Evolutionary conservation across 2,888 invertebrate genomes (phyloP).

Genomic region (Oscheius myriophilus): DNA sequence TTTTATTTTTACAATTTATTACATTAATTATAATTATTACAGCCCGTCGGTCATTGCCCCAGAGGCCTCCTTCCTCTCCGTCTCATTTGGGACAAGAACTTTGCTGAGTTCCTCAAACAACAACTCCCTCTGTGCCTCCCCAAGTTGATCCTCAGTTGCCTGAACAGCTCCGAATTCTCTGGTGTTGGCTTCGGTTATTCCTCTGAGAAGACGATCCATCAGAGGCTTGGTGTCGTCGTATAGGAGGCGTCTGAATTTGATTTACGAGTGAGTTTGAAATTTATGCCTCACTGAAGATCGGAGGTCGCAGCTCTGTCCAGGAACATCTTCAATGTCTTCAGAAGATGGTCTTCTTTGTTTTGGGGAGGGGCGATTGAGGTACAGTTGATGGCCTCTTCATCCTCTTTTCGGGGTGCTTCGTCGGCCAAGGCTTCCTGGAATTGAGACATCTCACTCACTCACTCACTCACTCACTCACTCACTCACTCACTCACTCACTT

Average conservation of each 20-base stretch:
- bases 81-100: conserved; percentile 11
- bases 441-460: too few relatives aligned
- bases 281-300: conserved; percentile 11
- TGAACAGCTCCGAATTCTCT: conserved; percentile 20
- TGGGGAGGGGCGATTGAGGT: too few relatives aligned
- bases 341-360: background rate
- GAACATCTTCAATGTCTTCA: conserved; percentile 13
- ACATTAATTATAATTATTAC: too few relatives aligned
- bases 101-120: conserved; percentile 15
- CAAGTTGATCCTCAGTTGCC: background rate
- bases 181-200: conserved; percentile 19
- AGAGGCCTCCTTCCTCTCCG: background rate
- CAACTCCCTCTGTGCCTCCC: conserved; percentile 6
- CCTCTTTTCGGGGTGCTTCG: too few relatives aligned
- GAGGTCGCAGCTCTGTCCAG: conserved; percentile 14
- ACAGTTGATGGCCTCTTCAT: too few relatives aligned
- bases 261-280: too few relatives aligned
- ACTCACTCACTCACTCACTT: background rate
- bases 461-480: too few relatives aligned
- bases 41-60: background rate
- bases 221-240: conserved; percentile 18
- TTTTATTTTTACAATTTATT: too few relatives aligned
- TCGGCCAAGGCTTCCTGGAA: too few relatives aligned
- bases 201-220: conserved; percentile 16
- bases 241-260: conserved; percentile 11